These are phyloP conservation scores for Bambusicola thoracicus DNA, from an alignment of 2,113 vertebrate genomes.

Conservation along the genomic window DNA sequence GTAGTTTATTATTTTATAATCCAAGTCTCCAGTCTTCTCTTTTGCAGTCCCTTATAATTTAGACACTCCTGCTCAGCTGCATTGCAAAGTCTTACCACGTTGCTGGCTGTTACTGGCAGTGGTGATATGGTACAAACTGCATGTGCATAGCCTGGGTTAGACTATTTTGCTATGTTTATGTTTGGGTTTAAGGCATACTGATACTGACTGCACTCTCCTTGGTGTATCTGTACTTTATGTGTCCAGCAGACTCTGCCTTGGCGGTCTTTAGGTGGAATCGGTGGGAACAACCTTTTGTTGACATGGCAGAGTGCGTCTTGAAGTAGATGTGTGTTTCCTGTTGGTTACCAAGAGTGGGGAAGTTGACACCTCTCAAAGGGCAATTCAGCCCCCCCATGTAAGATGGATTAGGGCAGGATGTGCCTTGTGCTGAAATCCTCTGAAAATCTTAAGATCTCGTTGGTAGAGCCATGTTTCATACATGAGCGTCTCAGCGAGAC, in stretches of 20 bases:
- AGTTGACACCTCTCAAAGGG: neutral
- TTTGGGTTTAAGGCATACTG: neutral
- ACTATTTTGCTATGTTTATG: accelerated
- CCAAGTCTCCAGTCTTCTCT: neutral
- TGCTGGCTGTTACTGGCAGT: neutral
- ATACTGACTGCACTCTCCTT: neutral
- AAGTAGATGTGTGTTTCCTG: neutral
- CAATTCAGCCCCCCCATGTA: accelerated
- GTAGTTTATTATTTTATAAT: neutral
- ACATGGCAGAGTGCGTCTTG: neutral
- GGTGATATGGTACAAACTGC: accelerated
- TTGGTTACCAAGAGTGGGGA: neutral
- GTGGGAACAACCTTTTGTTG: neutral
- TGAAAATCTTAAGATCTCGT: neutral
- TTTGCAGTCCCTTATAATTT: neutral
- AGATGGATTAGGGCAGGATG: neutral
- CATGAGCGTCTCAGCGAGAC: accelerated
- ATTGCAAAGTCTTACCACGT: accelerated
- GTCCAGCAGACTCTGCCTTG: neutral
- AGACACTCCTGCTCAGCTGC: neutral
- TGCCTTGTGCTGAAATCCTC: neutral
- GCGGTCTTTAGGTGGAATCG: neutral
- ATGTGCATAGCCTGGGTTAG: accelerated
- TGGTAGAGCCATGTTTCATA: neutral
- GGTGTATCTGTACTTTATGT: neutral